phyloP scores from a whole-genome alignment of 1,140 invertebrate genomes.

The Spodoptera litura region DNA sequence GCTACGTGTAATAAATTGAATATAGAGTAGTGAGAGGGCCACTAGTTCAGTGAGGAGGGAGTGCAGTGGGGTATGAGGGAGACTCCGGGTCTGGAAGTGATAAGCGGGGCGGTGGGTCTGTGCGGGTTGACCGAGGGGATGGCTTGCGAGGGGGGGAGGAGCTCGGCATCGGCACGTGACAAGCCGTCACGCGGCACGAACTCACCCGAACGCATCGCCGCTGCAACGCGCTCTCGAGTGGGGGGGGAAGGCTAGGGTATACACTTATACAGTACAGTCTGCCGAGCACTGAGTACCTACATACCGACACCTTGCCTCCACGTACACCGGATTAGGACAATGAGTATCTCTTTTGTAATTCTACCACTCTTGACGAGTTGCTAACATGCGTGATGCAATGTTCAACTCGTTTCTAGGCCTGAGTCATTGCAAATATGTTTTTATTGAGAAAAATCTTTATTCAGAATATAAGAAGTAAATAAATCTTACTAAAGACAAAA shows the following conservation, averaged over 20 bases:
- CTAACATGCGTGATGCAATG: constrained; percentile 1
- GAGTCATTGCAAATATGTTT: constrained; percentile 2
- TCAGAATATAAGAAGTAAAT: background rate
- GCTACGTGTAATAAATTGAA: constrained; percentile 46
- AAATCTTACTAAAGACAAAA: too few relatives aligned
- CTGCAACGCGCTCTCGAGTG: constrained; percentile 44
- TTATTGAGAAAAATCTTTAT: background rate
- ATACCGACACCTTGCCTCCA: constrained; percentile 26
- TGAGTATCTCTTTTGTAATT: constrained; percentile 17
- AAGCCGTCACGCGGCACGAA: constrained; percentile 60
- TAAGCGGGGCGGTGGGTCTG: constrained; percentile 43
- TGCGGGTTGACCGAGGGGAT: constrained; percentile 17
- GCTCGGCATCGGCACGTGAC: constrained; percentile 58
- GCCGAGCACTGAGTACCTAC: constrained; percentile 2
- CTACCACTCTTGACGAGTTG: background rate
- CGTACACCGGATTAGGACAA: constrained; percentile 20
- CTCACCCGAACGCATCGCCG: constrained; percentile 53
- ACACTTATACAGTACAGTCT: background rate
- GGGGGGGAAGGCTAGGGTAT: constrained; percentile 5
- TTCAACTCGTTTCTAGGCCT: background rate
- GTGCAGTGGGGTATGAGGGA: constrained; percentile 37
- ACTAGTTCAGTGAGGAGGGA: constrained; percentile 22
- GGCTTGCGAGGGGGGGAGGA: constrained; percentile 38
- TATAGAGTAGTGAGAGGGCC: constrained; percentile 44
- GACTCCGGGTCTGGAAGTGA: constrained; percentile 49